Evolutionary conservation across 2,888 invertebrate genomes (phyloP).

Genomic region (Colletes collaris): DNA sequence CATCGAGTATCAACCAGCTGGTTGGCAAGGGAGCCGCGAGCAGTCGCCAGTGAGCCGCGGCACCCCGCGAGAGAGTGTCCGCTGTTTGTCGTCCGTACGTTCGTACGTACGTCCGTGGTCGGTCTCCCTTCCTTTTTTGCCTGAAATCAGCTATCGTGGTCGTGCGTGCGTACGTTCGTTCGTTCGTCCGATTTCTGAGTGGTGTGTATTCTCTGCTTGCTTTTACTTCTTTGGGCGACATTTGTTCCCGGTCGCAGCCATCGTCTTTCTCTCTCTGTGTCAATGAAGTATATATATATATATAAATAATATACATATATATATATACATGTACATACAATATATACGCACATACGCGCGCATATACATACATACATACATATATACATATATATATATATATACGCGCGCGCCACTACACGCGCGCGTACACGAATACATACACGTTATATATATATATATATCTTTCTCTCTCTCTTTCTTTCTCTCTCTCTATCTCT

Average conservation of each 20-base stretch:
- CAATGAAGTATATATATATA: constrained; percentile 27
- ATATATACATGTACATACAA: background rate
- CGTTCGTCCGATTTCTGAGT: constrained; percentile 63
- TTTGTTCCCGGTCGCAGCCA: constrained; percentile 63
- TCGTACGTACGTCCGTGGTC: constrained; percentile 64
- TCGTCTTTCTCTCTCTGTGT: constrained; percentile 58
- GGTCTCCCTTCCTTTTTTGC: constrained; percentile 47
- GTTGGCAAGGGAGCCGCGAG: constrained; percentile 78
- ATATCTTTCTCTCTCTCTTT: background rate
- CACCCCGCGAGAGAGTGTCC: constrained; percentile 78
- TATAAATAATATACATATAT: constrained; percentile 7
- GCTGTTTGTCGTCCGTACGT: constrained; percentile 69
- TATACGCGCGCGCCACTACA: background rate
- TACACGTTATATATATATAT: background rate
- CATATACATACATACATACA: background rate
- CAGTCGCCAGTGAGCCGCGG: constrained; percentile 82
- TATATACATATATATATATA: background rate
- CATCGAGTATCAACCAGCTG: constrained; percentile 79
- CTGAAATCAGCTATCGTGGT: constrained; percentile 48
- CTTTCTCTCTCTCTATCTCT: background rate
- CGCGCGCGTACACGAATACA: background rate
- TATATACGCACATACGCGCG: background rate
- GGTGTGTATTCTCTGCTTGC: constrained; percentile 55
- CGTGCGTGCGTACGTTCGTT: constrained; percentile 70
- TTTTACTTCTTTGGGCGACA: constrained; percentile 59